Evolutionary conservation across 2,797 vertebrate genomes (phyloP).

Genomic region (Lophotriccus pileatus): DNA sequence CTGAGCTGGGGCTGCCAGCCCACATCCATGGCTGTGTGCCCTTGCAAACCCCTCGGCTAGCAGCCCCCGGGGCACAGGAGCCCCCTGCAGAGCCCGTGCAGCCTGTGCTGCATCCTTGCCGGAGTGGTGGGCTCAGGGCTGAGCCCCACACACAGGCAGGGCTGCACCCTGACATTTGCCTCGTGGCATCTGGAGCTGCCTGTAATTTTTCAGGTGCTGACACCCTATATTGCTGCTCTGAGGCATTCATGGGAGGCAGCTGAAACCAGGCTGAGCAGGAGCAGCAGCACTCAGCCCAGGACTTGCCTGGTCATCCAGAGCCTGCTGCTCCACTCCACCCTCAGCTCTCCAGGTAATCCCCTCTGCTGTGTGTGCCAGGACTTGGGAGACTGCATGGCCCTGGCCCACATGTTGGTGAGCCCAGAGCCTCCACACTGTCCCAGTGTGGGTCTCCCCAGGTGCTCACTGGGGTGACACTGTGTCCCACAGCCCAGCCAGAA

Average conservation of each 20-base stretch:
- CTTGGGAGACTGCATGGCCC: neutral
- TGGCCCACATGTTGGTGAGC: neutral
- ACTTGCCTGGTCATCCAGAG: neutral
- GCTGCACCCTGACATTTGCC: neutral
- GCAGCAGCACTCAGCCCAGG: neutral
- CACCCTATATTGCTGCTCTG: neutral
- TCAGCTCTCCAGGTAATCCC: neutral
- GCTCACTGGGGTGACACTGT: neutral
- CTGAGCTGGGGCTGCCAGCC: neutral
- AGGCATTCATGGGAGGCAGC: neutral
- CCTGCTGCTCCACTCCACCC: neutral
- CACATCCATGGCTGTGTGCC: neutral
- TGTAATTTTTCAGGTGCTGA: neutral
- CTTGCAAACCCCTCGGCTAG: neutral
- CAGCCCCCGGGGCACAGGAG: neutral
- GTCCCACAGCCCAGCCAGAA: neutral
- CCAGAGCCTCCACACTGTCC: neutral
- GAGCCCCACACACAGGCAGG: neutral
- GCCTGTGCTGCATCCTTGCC: neutral
- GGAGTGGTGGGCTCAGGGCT: neutral
- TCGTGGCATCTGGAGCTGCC: neutral
- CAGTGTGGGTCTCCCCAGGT: fast-evolving
- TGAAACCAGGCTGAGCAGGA: neutral
- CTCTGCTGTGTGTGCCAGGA: fast-evolving
- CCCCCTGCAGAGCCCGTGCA: neutral